Conservation (phyloP, 2,797 vertebrate species). For the Pempheris klunzingeri region DNA sequence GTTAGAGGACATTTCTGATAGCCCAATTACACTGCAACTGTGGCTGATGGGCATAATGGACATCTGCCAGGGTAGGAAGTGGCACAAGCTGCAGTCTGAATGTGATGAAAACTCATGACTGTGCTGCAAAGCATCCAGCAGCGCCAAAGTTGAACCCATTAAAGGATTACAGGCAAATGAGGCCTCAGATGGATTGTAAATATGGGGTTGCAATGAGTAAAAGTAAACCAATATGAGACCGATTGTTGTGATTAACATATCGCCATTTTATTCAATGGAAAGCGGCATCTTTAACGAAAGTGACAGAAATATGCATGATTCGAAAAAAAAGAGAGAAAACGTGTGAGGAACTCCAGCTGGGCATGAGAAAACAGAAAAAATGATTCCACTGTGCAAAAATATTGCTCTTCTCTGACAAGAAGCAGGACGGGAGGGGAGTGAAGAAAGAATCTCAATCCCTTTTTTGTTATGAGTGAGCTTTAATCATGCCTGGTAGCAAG, state of each 20-base stretch:
- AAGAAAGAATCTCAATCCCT: constrained; percentile 55
- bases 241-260: constrained; percentile 12
- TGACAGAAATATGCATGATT: constrained; percentile 14
- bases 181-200: constrained; percentile 6
- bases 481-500: constrained; percentile 11
- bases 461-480: constrained; percentile 52
- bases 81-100: constrained; percentile 8
- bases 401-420: constrained; percentile 15
- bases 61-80: constrained; percentile 5
- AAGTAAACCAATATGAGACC: constrained; percentile 15
- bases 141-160: not conserved
- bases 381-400: constrained; percentile 35
- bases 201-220: not conserved
- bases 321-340: not conserved
- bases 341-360: not conserved
- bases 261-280: constrained; percentile 15
- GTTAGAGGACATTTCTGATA: constrained; percentile 29
- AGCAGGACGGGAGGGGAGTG: constrained; percentile 1
- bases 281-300: constrained; percentile 3
- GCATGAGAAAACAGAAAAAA: constrained; percentile 33
- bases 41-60: constrained; percentile 24
- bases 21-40: constrained; percentile 15
- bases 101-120: constrained; percentile 5
- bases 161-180: constrained; percentile 3
- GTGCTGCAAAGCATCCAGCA: not conserved